phyloP scores from a whole-genome alignment of 2,888 invertebrate species.

The Myopa testacea region DNA sequence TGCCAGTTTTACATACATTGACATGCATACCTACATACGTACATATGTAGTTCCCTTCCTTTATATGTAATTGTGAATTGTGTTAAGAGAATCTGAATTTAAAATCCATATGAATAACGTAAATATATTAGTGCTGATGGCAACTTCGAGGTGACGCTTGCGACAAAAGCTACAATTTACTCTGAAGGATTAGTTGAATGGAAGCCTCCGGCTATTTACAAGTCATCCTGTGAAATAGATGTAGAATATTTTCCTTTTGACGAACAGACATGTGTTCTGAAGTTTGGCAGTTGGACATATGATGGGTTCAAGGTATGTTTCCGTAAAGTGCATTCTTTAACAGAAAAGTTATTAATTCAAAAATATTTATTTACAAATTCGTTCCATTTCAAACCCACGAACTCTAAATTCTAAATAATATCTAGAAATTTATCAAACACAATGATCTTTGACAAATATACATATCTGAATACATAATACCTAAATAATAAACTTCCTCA shows the following conservation, averaged over 20 bases:
- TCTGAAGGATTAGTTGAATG: slow-evolving; percentile 92
- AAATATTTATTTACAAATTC: slow-evolving; percentile 18
- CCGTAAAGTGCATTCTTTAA: slow-evolving; percentile 29
- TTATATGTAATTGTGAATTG: slow-evolving; percentile 48
- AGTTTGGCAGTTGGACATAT: slow-evolving; percentile 98
- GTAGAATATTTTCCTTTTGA: slow-evolving; percentile 98
- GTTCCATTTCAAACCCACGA: slow-evolving; percentile 20
- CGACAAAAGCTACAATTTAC: slow-evolving; percentile 94
- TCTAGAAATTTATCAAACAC: slow-evolving; percentile 29
- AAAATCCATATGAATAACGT: slow-evolving; percentile 65
- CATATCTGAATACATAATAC: slow-evolving; percentile 23
- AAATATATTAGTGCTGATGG: slow-evolving; percentile 82
- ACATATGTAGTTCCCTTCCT: not conserved
- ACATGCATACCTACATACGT: too few relatives aligned
- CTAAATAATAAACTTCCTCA: slow-evolving; percentile 22
- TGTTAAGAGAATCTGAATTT: slow-evolving; percentile 22
- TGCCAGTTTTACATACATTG: too few relatives aligned
- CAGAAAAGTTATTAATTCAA: slow-evolving; percentile 24
- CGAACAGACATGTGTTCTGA: slow-evolving; percentile 96
- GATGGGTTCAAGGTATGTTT: slow-evolving; percentile 94
- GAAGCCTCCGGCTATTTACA: slow-evolving; percentile 99
- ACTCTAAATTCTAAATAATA: slow-evolving; percentile 25
- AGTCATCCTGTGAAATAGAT: slow-evolving; percentile 96
- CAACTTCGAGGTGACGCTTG: slow-evolving; percentile 95
- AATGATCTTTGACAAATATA: slow-evolving; percentile 11